Percentiles rank a stretch among this genome's conserved stretches.
phyloP scores from a whole-genome alignment of 1,140 invertebrate species.

The Pachyrhynchus sulphureomaculatus region DNA sequence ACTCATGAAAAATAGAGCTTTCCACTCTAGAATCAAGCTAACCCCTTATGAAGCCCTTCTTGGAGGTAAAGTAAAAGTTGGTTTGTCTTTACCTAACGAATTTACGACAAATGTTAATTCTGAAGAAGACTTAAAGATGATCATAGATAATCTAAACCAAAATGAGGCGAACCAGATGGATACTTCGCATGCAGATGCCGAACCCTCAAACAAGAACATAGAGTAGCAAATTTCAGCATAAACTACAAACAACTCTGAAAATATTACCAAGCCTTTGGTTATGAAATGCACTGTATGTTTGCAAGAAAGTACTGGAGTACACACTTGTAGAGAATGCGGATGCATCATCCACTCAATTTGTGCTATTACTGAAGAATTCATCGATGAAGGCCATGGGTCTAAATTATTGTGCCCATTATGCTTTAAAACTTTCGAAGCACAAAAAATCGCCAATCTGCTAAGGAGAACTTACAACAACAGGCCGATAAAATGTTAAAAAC shows the following conservation, averaged over 20 bases:
- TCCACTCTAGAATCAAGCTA: constrained; percentile 3
- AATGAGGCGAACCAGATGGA: background rate
- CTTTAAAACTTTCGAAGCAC: background rate
- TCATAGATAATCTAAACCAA: background rate
- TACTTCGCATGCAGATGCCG: background rate
- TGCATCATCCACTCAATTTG: background rate
- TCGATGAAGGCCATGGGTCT: background rate
- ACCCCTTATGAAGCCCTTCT: constrained; percentile 1
- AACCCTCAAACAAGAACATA: background rate
- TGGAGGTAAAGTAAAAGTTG: background rate
- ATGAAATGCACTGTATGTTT: too few species aligned
- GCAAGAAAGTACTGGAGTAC: too few species aligned
- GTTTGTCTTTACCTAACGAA: constrained; percentile 2
- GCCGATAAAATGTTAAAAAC: constrained; percentile 15
- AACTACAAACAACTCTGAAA: too few species aligned
- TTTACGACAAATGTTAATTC: constrained; percentile 6
- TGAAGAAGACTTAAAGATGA: background rate
- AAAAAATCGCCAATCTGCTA: constrained; percentile 2
- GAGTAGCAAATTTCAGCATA: too few species aligned
- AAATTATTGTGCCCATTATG: background rate
- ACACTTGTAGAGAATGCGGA: background rate
- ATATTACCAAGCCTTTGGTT: too few species aligned
- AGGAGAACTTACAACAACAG: background rate
- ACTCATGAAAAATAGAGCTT: constrained; percentile 42
- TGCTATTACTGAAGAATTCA: background rate